phyloP scores from a whole-genome alignment of 2,888 invertebrate species.

The Eupeodes latifasciatus region DNA sequence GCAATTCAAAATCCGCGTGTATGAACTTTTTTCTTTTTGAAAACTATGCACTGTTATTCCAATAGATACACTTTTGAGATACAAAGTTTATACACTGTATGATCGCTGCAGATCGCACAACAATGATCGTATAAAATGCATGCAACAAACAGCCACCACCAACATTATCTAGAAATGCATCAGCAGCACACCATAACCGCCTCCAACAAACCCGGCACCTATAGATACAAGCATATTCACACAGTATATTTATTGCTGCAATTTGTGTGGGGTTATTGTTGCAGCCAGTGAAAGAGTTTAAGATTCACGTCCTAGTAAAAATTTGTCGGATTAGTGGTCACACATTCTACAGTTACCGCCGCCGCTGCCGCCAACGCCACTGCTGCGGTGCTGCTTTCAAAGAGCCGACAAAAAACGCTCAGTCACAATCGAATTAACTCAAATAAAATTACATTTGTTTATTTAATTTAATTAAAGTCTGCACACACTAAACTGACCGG shows the following conservation, averaged over 20 bases:
- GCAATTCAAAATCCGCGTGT: conserved; percentile 42
- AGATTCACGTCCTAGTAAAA: conserved; percentile 57
- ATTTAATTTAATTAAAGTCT: conserved; percentile 71
- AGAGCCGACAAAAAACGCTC: conserved; percentile 54
- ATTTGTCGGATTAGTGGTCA: conserved; percentile 52
- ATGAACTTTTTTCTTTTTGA: conserved; percentile 34
- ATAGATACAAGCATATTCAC: not conserved
- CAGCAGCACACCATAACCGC: conserved; percentile 13
- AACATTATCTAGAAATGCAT: not conserved
- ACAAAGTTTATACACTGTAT: conserved; percentile 29
- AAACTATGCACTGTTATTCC: conserved; percentile 58
- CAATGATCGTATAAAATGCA: conserved; percentile 16
- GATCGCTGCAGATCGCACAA: conserved; percentile 15
- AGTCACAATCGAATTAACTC: conserved; percentile 68
- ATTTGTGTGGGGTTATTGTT: conserved; percentile 29
- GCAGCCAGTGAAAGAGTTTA: conserved; percentile 45
- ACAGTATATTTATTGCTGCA: conserved; percentile 23
- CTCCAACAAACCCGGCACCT: conserved; percentile 30
- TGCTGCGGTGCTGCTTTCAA: not conserved
- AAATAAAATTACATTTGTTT: conserved; percentile 69
- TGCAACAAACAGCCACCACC: conserved; percentile 7
- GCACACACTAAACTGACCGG: conserved; percentile 9
- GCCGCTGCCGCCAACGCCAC: not conserved
- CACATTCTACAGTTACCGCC: conserved; percentile 68
- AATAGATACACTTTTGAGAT: conserved; percentile 50